Conservation (phyloP, 2,113 vertebrate species). For the Apistogramma diplotaenia region DNA sequence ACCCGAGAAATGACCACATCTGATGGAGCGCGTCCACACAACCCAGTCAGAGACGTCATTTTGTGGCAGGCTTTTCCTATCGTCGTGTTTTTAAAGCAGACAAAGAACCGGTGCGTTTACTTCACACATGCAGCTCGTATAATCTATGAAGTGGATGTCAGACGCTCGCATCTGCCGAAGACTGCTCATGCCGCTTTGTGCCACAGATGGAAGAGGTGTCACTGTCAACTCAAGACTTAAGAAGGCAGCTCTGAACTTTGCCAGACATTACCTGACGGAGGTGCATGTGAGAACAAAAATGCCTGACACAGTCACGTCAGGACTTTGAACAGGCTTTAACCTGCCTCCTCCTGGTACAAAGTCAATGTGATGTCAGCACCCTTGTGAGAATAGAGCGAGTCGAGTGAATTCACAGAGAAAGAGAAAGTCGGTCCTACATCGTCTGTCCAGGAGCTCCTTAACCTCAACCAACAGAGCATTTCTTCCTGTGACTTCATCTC, state of each 20-base stretch:
- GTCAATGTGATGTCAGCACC: not conserved
- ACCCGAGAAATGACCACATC: not conserved
- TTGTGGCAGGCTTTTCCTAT: not conserved
- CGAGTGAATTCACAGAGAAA: not conserved
- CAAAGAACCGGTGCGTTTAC: not conserved
- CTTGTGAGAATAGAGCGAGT: not conserved
- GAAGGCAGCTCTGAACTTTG: not conserved
- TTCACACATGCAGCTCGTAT: not conserved
- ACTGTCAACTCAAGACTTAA: not conserved
- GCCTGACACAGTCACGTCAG: not conserved
- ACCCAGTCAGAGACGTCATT: rapidly evolving
- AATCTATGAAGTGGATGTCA: not conserved
- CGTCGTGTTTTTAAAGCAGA: no score
- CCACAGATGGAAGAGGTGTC: not conserved
- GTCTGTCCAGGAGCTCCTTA: not conserved
- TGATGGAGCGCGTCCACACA: not conserved
- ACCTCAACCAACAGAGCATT: not conserved
- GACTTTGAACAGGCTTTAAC: not conserved
- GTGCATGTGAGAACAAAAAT: not conserved
- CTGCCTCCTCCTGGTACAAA: not conserved
- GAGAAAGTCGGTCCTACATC: no score
- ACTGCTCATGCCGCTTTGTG: not conserved
- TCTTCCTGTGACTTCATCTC: not conserved
- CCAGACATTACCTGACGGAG: not conserved
- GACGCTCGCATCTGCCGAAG: not conserved